These are phyloP conservation scores for Hylia prasina DNA, from an alignment of 2,113 vertebrate species.

Conservation along the genomic window DNA sequence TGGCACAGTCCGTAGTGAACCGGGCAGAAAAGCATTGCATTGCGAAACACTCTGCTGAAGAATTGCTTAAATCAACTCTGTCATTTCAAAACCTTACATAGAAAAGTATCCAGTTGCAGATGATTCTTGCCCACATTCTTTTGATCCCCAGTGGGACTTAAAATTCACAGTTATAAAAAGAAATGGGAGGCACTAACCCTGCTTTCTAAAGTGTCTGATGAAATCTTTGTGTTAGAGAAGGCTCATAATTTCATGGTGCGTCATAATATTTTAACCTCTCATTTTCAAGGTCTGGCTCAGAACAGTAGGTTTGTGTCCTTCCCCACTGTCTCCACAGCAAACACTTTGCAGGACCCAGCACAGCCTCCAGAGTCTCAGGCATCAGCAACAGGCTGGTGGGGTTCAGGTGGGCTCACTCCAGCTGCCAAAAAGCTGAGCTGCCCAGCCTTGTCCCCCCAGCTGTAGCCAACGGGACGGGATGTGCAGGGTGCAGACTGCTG, in stretches of 20 bases:
- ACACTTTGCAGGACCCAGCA: background rate
- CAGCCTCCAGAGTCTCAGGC: background rate
- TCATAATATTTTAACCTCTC: background rate
- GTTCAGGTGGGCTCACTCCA: accelerated
- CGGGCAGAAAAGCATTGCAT: background rate
- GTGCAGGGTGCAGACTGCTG: background rate
- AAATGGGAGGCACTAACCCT: background rate
- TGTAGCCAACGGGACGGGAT: accelerated
- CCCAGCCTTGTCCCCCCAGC: background rate
- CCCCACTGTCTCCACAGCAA: too few species aligned
- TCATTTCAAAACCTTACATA: slow-evolving; percentile 57
- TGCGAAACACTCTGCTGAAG: background rate
- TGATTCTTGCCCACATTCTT: background rate
- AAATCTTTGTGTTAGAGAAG: background rate
- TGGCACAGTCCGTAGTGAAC: background rate
- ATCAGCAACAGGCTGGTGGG: accelerated
- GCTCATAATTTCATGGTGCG: background rate
- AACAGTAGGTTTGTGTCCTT: background rate
- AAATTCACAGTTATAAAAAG: slow-evolving; percentile 2
- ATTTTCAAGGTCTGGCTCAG: background rate
- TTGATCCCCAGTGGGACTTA: background rate
- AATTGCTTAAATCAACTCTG: background rate
- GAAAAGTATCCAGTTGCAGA: slow-evolving; percentile 40
- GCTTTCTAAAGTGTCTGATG: background rate
- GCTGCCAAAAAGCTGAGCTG: background rate